Percentiles rank a stretch among this genome's conserved stretches.
phyloP scores from a whole-genome alignment of 2,797 vertebrate genomes.

The Onychomys arenicola region DNA sequence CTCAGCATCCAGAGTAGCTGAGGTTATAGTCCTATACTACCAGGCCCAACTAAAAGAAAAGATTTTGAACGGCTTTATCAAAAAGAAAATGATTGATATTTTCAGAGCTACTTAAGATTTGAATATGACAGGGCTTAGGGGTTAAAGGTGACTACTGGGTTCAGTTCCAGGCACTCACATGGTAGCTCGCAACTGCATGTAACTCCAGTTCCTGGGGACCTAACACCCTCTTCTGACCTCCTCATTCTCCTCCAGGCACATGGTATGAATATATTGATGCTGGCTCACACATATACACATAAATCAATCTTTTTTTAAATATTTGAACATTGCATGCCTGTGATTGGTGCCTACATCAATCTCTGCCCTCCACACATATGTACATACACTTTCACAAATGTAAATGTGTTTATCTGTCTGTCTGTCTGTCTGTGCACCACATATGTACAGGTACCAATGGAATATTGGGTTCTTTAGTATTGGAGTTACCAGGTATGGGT shows the following conservation, averaged over 20 bases:
- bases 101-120: not conserved
- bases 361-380: not conserved
- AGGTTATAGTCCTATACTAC: not conserved
- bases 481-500: not conserved
- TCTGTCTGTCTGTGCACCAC: not conserved
- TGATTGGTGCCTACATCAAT: not conserved
- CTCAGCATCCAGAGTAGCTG: not conserved
- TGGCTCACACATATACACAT: not conserved
- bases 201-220: not conserved
- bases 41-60: not conserved
- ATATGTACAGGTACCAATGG: not conserved
- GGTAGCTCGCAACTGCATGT: not conserved
- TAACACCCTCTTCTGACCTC: not conserved
- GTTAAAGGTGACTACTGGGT: not conserved
- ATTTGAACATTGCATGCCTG: not conserved
- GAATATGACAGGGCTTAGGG: not conserved
- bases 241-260: not conserved
- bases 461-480: not conserved
- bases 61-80: not conserved
- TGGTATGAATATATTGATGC: not conserved
- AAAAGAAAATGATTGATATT: not conserved
- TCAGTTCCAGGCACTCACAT: not conserved
- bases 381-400: no score
- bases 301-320: not conserved
- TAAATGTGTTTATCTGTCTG: not conserved